Conservation (phyloP, 1,140 invertebrate genomes). For the Medauroidea extradentata region DNA sequence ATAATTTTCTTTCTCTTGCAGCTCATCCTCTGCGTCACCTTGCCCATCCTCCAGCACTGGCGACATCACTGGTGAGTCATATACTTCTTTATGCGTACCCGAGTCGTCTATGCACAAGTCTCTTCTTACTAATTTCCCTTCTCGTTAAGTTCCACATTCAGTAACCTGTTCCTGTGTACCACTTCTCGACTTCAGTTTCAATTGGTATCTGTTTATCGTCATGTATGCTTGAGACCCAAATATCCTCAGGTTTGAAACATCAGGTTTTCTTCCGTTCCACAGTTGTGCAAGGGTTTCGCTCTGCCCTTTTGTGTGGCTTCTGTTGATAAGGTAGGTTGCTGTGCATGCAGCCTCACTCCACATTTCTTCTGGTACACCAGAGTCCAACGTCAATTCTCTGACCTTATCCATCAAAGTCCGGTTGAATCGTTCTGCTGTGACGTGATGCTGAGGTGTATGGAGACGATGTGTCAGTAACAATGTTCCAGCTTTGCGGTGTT, state of each 20-base stretch:
- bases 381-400: constrained; percentile 8
- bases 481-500: constrained; percentile 1
- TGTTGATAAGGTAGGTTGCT: constrained; percentile 31
- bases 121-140: background rate
- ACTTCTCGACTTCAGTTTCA: constrained; percentile 19
- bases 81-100: background rate
- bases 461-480: constrained; percentile 25
- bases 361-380: constrained; percentile 6
- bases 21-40: background rate
- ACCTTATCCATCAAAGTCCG: constrained; percentile 17
- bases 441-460: constrained; percentile 38
- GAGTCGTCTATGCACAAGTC: background rate
- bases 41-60: background rate
- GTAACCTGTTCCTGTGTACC: constrained; percentile 2
- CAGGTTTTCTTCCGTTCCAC: constrained; percentile 10
- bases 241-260: constrained; percentile 26
- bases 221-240: constrained; percentile 30
- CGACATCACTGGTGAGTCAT: background rate
- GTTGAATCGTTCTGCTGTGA: constrained; percentile 29
- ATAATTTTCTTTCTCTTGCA: background rate
- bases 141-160: background rate
- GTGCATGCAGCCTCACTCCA: constrained; percentile 32
- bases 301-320: constrained; percentile 3
- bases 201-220: constrained; percentile 14
- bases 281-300: constrained; percentile 9